Conservation (phyloP, 2,113 vertebrate genomes). For the Raja brachyura region DNA sequence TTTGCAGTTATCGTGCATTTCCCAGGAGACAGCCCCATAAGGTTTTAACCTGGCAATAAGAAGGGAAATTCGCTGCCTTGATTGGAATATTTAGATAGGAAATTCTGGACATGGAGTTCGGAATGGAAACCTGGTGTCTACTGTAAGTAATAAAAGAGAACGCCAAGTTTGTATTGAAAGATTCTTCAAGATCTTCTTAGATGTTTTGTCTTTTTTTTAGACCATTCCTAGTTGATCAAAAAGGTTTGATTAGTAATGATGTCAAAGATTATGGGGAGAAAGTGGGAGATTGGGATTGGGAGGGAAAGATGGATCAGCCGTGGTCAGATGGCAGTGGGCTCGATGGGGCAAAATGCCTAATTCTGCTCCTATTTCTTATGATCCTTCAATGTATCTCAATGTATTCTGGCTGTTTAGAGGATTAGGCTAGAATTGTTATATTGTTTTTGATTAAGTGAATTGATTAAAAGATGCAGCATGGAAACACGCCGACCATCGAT, state of each 20-base stretch:
- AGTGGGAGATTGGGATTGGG: too few relatives aligned
- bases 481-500: too few relatives aligned
- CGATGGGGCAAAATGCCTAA: too few relatives aligned
- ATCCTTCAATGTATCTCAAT: too few relatives aligned
- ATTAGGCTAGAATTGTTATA: background rate
- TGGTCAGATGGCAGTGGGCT: too few relatives aligned
- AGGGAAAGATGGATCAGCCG: too few relatives aligned
- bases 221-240: background rate
- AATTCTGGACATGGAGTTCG: background rate
- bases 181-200: background rate
- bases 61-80: background rate
- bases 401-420: background rate
- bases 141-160: background rate
- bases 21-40: slow-evolving; percentile 2
- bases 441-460: background rate
- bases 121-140: background rate
- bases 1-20: background rate
- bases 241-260: background rate
- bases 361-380: too few relatives aligned
- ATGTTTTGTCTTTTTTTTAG: background rate
- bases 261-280: too few relatives aligned
- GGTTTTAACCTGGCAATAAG: background rate
- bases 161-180: background rate
- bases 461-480: background rate
- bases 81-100: background rate